Percentiles rank a stretch among this genome's conserved stretches.
These are phyloP conservation scores for Sericinus montela DNA, from an alignment of 2,888 invertebrate genomes.

Conservation along the genomic window DNA sequence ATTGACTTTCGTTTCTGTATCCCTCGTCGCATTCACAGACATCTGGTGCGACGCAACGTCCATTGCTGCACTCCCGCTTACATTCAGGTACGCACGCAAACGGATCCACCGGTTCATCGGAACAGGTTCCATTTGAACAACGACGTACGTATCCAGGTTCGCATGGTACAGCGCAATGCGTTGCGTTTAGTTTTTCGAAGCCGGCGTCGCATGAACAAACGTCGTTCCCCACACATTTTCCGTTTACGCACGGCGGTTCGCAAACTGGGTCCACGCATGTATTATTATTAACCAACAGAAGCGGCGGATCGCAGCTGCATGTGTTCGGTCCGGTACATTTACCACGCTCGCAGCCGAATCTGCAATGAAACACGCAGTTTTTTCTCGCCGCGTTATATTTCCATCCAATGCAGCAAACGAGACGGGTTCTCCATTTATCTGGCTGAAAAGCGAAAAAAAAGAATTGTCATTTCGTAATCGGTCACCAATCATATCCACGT, in stretches of 20 bases:
- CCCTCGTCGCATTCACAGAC: constrained; percentile 16
- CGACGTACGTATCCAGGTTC: constrained; percentile 15
- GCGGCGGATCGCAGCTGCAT: constrained; percentile 45
- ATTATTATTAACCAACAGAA: constrained; percentile 23
- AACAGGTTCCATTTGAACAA: neutral
- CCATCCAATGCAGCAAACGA: constrained; percentile 23
- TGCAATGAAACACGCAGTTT: constrained; percentile 32
- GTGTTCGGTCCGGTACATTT: constrained; percentile 39
- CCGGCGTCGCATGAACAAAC: constrained; percentile 37
- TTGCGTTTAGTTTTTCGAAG: constrained; percentile 29
- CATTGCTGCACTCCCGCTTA: constrained; percentile 11
- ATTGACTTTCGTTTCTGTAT: constrained; percentile 5
- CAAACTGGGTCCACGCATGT: constrained; percentile 39
- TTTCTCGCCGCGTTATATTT: constrained; percentile 9
- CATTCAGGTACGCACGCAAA: constrained; percentile 11
- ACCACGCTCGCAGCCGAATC: constrained; percentile 40
- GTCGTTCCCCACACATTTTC: constrained; percentile 24
- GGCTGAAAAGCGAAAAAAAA: neutral
- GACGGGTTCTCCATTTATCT: neutral
- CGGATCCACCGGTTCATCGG: neutral
- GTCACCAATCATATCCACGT: too few relatives aligned
- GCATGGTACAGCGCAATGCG: constrained; percentile 18
- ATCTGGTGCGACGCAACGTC: constrained; percentile 13
- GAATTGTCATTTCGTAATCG: neutral
- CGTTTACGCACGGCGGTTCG: constrained; percentile 36